Conservation (phyloP, 2,888 invertebrate species). For the Harpalus rufipes region DNA sequence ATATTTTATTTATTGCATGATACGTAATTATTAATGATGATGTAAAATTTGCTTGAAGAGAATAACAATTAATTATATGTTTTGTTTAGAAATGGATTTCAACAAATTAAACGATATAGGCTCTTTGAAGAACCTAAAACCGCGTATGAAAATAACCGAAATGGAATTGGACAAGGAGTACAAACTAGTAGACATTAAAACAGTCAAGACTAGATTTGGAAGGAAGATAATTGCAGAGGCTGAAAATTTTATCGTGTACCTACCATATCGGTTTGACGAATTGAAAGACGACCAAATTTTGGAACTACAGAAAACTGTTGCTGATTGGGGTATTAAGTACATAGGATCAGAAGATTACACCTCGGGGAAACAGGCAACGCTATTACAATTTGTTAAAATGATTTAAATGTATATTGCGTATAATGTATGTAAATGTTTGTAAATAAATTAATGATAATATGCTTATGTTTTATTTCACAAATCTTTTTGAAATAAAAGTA, state of each 20-base stretch:
- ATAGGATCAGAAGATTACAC: neutral
- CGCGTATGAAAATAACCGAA: neutral
- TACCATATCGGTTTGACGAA: conserved; percentile 11
- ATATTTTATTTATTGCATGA: neutral
- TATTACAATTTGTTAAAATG: no score
- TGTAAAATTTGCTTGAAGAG: neutral
- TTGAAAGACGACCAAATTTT: conserved; percentile 4
- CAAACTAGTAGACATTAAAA: neutral
- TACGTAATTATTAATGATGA: neutral
- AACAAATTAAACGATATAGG: conserved; percentile 17
- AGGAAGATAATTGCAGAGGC: conserved; percentile 22
- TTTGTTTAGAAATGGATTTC: conserved; percentile 55
- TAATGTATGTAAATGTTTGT: neutral
- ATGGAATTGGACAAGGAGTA: conserved; percentile 12
- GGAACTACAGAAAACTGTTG: conserved; percentile 8
- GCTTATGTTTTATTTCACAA: no score
- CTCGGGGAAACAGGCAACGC: no score
- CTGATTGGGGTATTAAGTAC: conserved; percentile 1
- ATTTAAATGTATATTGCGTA: conserved; percentile 11
- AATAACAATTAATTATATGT: conserved; percentile 68
- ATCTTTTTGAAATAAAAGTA: no score
- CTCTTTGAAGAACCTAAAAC: conserved; percentile 4
- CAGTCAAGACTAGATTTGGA: conserved; percentile 4
- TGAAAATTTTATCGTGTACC: conserved; percentile 8
- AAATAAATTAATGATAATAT: no score